These are phyloP conservation scores for Toxotes lorentzi DNA, from an alignment of 2,797 vertebrate species.

Conservation along the genomic window DNA sequence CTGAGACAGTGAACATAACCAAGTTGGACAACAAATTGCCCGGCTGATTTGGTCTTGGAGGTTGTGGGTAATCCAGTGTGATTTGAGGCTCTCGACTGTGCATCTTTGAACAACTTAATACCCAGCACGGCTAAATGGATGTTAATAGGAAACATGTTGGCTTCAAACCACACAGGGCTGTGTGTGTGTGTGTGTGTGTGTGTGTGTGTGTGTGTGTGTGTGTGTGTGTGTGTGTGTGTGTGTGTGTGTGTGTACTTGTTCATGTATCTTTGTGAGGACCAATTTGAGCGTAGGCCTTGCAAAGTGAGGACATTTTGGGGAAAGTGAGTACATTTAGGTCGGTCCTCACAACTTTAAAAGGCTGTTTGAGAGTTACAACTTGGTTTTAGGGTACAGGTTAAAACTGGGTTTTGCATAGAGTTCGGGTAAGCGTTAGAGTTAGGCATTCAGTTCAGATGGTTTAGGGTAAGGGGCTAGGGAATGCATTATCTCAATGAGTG, in stretches of 20 bases:
- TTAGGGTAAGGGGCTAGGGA: no score
- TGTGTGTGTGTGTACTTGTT: conserved; percentile 25
- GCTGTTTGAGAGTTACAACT: no score
- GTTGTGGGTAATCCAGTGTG: conserved; percentile 73
- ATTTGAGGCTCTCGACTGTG: conserved; percentile 71
- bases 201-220: conserved; percentile 34
- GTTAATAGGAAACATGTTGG: conserved; percentile 82
- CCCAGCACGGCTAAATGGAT: conserved; percentile 45
- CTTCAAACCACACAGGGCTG: conserved; percentile 31
- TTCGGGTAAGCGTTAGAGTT: no score
- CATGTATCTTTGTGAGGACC: conserved; percentile 24
- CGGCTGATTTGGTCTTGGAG: conserved; percentile 68
- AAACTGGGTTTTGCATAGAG: no score
- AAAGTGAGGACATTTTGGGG: no score
- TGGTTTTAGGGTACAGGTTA: no score
- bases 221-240: conserved; percentile 7
- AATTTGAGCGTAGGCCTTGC: no score
- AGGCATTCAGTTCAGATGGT: no score
- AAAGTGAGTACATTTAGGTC: no score
- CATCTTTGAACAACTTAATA: conserved; percentile 78
- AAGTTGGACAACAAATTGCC: conserved; percentile 66
- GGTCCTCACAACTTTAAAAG: no score
- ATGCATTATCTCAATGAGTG: no score
- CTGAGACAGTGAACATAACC: conserved; percentile 69
- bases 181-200: conserved; percentile 23